These are phyloP conservation scores for Nineta flava DNA, from an alignment of 2,888 invertebrate genomes.

Conservation along the genomic window DNA sequence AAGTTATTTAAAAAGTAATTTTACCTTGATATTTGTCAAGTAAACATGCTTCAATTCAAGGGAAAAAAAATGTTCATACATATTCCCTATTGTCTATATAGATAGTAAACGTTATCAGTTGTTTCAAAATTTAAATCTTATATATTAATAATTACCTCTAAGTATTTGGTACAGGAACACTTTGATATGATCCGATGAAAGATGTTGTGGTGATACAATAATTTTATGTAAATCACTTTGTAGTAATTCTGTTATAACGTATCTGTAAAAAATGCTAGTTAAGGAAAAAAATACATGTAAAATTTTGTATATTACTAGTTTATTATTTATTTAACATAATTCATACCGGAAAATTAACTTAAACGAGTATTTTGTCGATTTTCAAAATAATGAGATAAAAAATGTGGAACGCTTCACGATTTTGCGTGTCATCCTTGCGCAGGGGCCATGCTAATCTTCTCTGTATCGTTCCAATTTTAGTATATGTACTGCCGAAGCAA, in stretches of 20 bases:
- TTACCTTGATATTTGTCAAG: too few relatives aligned
- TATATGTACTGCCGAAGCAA: conserved; percentile 66
- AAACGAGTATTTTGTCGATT: not conserved
- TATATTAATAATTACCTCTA: conserved; percentile 77
- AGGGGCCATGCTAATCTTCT: conserved; percentile 88
- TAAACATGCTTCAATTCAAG: too few relatives aligned
- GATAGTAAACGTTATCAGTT: too few relatives aligned
- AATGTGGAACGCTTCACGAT: conserved; percentile 79
- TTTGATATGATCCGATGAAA: conserved; percentile 99
- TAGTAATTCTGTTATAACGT: conserved; percentile 98
- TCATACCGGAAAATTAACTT: too few relatives aligned
- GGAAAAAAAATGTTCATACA: too few relatives aligned
- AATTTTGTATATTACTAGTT: too few relatives aligned
- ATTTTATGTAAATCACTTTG: conserved; percentile 99
- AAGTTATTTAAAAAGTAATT: too few relatives aligned
- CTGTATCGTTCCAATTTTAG: conserved; percentile 87
- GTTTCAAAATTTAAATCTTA: too few relatives aligned
- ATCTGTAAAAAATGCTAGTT: conserved; percentile 42
- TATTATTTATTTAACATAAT: not conserved
- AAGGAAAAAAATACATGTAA: conserved; percentile 19
- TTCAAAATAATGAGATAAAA: conserved; percentile 24
- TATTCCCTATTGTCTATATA: too few relatives aligned
- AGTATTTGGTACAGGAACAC: conserved; percentile 99
- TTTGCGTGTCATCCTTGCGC: conserved; percentile 88
- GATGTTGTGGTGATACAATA: conserved; percentile 97